Evolutionary conservation across 1,140 invertebrate species (phyloP).

Genomic region (Ceratina japonica): DNA sequence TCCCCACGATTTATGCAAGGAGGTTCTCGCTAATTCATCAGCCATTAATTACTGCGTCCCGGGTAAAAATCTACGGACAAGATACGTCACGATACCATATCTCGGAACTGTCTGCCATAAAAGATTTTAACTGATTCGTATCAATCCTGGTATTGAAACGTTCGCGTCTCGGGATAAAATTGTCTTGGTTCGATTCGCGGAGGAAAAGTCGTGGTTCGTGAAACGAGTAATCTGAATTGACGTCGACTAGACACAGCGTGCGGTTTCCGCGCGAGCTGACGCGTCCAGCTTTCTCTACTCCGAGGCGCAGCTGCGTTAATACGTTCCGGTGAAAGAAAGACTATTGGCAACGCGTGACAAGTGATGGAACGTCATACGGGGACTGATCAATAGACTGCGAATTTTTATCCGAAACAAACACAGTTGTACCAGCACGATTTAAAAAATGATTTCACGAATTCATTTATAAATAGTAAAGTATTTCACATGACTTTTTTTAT

Average conservation of each 20-base stretch:
- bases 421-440: too few relatives aligned
- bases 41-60: neutral
- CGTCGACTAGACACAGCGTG: neutral
- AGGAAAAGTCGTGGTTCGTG: neutral
- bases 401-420: too few relatives aligned
- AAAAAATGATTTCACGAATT: too few relatives aligned
- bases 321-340: conserved; percentile 27
- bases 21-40: neutral
- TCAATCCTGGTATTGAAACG: too few relatives aligned
- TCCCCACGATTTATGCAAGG: too few relatives aligned
- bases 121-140: too few relatives aligned
- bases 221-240: conserved; percentile 18
- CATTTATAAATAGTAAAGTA: too few relatives aligned
- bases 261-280: conserved; percentile 8
- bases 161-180: neutral
- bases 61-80: neutral
- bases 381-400: neutral
- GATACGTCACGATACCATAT: neutral
- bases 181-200: neutral
- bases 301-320: conserved; percentile 29
- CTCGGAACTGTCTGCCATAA: too few relatives aligned
- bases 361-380: neutral
- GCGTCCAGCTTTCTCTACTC: conserved; percentile 40
- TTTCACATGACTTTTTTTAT: too few relatives aligned
- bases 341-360: conserved; percentile 1